Conservation (phyloP, 2,888 invertebrate species). For the Diaprepes abbreviatus region DNA sequence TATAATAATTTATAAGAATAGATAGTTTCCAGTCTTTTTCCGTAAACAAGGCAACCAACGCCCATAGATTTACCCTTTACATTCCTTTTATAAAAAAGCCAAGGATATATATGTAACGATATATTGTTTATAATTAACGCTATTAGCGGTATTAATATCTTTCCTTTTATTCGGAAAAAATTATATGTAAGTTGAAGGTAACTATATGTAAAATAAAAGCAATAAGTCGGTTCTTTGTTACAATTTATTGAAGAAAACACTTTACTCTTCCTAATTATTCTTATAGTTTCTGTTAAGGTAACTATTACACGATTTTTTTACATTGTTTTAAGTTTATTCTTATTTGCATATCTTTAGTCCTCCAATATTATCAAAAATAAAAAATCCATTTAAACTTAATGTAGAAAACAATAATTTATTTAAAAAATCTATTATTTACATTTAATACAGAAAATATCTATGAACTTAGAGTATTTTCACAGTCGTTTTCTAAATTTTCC, state of each 20-base stretch:
- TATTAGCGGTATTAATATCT: neutral
- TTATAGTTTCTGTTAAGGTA: neutral
- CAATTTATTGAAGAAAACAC: neutral
- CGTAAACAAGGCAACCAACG: constrained; percentile 18
- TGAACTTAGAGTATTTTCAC: constrained; percentile 27
- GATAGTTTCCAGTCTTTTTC: constrained; percentile 7
- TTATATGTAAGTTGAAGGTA: neutral
- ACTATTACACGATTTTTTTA: neutral
- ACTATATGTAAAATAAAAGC: too few species aligned
- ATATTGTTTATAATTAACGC: neutral
- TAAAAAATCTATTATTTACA: constrained; percentile 29
- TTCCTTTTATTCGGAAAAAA: neutral
- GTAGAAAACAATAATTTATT: constrained; percentile 13
- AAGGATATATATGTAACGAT: constrained; percentile 12
- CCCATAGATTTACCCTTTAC: constrained; percentile 17
- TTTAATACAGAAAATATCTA: constrained; percentile 17
- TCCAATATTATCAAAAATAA: neutral
- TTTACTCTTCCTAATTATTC: neutral
- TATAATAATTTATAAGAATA: too few species aligned
- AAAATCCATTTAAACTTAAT: neutral
- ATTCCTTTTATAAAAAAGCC: constrained; percentile 19
- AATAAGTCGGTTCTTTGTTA: neutral
- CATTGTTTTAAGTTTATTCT: neutral
- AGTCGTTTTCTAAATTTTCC: constrained; percentile 17
- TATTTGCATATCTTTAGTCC: neutral